Evolutionary conservation across 1,140 invertebrate genomes (phyloP), one percentile per base, ranked within the genome.

Genomic region (Camponotus floridanus): DNA sequence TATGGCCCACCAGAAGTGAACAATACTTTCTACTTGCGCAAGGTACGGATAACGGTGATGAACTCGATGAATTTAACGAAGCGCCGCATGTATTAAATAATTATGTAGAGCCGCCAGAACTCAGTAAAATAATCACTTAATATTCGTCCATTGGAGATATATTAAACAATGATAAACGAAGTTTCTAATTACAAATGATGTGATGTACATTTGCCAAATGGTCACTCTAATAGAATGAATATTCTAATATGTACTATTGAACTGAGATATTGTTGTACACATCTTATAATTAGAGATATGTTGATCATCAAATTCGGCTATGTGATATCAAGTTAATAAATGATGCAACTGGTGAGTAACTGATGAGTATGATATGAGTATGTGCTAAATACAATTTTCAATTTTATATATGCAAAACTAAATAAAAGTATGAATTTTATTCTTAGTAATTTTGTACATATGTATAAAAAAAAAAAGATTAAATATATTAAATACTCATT

Each of bases 1-100:
- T 99, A 80, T 99, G 98, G 98, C 98, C 98, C 21, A 98, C 98
- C 62, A 95, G 98, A 84, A 98, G 97, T 45, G 98, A 98, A 88
- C 98, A 99, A 94, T 99, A 99, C 95, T 97, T 99, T 91, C 95
- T 98, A 65, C 95, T 98, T 4, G 97, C 97, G 93, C 97, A 96
- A 90, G 95, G 96, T 92, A 96, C 96, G 51, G 97, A 98, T 89
- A 94, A 97, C 95, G 95, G 97, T 26, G 96, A 98, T 88, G 98
- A 99, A 94, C 94, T 99, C 64, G 98, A 98, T 91, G 98, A 98
- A 94, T 98, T 99, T 92, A 98, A 98, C 92, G 98, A 99, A 94
- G 98, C 98, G n/a, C 98, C 98, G 0, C 98, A 98, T 92, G 97
- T 98, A 78, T 95, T 98, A 6, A 97, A 98, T 93, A 96, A 96